Evolutionary conservation across 2,888 invertebrate species (phyloP).

Genomic region (Tachystola acroxantha): DNA sequence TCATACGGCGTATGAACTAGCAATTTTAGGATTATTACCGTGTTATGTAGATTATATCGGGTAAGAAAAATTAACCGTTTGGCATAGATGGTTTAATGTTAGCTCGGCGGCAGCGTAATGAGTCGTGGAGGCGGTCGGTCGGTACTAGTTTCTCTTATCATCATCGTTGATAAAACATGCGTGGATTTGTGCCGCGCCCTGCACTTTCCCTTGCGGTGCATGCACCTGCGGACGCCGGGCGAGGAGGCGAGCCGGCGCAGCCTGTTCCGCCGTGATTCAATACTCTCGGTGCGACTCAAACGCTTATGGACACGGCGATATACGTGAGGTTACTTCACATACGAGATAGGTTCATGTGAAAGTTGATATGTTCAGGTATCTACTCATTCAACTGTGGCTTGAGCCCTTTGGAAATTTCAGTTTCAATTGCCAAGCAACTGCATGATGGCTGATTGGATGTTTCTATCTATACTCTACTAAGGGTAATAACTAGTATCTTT

Average conservation of each 20-base stretch:
- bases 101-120: slow-evolving; percentile 46
- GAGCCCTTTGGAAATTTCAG: no score
- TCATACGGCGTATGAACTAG: slow-evolving; percentile 12
- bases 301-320: slow-evolving; percentile 49
- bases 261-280: slow-evolving; percentile 51
- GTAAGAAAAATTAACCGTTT: slow-evolving; percentile 21
- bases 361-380: no score
- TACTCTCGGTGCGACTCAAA: slow-evolving; percentile 42
- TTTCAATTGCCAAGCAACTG: no score
- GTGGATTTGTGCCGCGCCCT: slow-evolving; percentile 63
- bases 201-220: slow-evolving; percentile 57
- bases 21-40: slow-evolving; percentile 18
- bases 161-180: slow-evolving; percentile 71
- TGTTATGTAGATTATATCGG: slow-evolving; percentile 21
- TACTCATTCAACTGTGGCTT: no score
- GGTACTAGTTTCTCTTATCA: slow-evolving; percentile 71
- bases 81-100: slow-evolving; percentile 24
- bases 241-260: slow-evolving; percentile 47
- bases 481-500: slow-evolving; percentile 1
- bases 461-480: no score
- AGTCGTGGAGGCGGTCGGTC: slow-evolving; percentile 43
- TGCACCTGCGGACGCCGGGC: slow-evolving; percentile 44
- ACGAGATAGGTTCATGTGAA: slow-evolving; percentile 47
- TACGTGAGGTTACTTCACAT: slow-evolving; percentile 48
- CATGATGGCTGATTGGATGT: no score